Evolutionary conservation across 64 coral and sea anemone species (phyloP), one percentile per base, ranked within the genome.

Genomic region (Montipora cactus): DNA sequence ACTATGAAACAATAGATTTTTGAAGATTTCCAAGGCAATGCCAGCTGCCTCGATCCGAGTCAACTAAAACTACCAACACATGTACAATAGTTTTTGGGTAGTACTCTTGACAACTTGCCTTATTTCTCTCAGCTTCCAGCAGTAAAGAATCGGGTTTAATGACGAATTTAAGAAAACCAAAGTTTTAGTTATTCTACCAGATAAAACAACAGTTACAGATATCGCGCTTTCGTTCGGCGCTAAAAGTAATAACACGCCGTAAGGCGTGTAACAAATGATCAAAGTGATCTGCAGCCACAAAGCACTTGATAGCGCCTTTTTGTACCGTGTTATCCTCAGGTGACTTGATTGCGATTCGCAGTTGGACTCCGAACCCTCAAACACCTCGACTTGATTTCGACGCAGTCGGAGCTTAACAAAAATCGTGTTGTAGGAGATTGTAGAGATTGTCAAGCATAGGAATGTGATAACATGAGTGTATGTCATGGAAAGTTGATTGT

Each of bases 141-240:
- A 81, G 52, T 81, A 81, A 81, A 81, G 79, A 81, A 81, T 25
- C 50, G 79, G 79, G 19, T 81, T 81, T 5, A 79, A 53, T 5
- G 77, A 79, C 49, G 77, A 79, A 50, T 79, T 79, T 21, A 79
- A 79, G 49, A 58, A 81, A 59, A 81, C 79, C 6, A 81, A 81
- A 10, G 79, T 81, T 2, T 19, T n/a, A 25, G 79, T 59, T 4
- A 58, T 58, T 59, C 53, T 81, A 21, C 8, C 59, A 8, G 22
- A 3, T n/a, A 25, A 20, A 59, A 81, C 14, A 58, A 23, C 6
- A 25, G 16, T 57, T 13, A 51, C 5, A 1, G 79, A 22, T 8
- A 59, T 1, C 52, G 22, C 4, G 9, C 7, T 25, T 37, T 20
- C 15, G 8, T 7, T 59, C 50, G 19, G 8, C 7, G 59, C 23